Evolutionary conservation across 1,140 invertebrate species (phyloP).

Genomic region (Zaprionus davidi): DNA sequence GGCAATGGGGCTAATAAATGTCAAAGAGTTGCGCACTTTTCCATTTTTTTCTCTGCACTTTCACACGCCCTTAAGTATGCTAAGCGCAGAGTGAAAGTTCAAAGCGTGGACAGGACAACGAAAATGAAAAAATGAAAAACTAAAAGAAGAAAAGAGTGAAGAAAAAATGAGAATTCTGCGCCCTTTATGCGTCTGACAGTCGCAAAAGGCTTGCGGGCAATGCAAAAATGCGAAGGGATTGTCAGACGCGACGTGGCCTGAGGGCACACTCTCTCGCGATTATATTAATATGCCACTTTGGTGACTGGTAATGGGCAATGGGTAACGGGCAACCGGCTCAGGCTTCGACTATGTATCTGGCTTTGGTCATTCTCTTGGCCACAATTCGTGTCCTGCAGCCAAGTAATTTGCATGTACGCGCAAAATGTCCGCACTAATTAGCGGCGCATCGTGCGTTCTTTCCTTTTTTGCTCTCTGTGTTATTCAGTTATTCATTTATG

Average conservation of each 20-base stretch:
- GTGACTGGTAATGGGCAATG: conserved; percentile 27
- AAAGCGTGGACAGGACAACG: conserved; percentile 22
- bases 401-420: conserved; percentile 79
- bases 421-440: conserved; percentile 78
- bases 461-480: conserved; percentile 13
- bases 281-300: conserved; percentile 78
- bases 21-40: conserved; percentile 63
- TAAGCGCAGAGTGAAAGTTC: conserved; percentile 59
- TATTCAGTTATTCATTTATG: conserved; percentile 56
- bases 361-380: conserved; percentile 45
- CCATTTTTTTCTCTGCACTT: conserved; percentile 48
- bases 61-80: conserved; percentile 65
- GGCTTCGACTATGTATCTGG: not conserved
- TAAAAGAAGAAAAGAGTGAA: conserved; percentile 13
- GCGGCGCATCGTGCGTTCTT: conserved; percentile 24
- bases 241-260: conserved; percentile 32
- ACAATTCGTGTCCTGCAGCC: conserved; percentile 69
- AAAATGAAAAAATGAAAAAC: conserved; percentile 9
- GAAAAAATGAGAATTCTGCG: conserved; percentile 37
- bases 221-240: conserved; percentile 23
- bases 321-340: conserved; percentile 14
- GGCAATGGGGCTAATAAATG: conserved; percentile 76
- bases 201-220: conserved; percentile 38
- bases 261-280: conserved; percentile 55
- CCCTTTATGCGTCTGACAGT: conserved; percentile 38